Percentiles rank a stretch among this genome's conserved stretches.
These are phyloP conservation scores for Cataglyphis rosenhaueri DNA, from an alignment of 2,888 invertebrate genomes.

Conservation along the genomic window DNA sequence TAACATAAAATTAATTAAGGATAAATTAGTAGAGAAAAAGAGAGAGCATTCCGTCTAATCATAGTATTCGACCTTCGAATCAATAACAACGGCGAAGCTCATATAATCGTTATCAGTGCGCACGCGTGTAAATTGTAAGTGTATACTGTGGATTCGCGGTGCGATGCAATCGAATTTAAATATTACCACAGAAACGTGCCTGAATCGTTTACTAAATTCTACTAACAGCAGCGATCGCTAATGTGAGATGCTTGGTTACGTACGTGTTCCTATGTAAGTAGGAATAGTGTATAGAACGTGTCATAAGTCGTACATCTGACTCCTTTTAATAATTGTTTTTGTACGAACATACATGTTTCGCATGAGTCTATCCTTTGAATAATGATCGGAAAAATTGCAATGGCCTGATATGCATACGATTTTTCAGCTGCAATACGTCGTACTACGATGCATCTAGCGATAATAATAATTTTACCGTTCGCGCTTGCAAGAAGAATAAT, in stretches of 20 bases:
- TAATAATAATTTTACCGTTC: constrained; percentile 61
- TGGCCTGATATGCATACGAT: constrained; percentile 49
- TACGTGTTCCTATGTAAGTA: constrained; percentile 28
- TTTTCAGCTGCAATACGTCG: constrained; percentile 32
- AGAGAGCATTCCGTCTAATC: constrained; percentile 14
- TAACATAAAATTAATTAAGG: background rate
- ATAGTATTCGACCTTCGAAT: background rate
- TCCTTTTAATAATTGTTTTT: background rate
- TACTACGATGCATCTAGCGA: constrained; percentile 47
- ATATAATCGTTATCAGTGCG: constrained; percentile 41
- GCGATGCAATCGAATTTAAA: constrained; percentile 31
- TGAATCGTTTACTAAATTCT: constrained; percentile 45
- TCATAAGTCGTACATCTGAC: constrained; percentile 15
- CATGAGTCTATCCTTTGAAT: constrained; percentile 7
- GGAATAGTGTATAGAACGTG: constrained; percentile 20
- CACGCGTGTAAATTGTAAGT: constrained; percentile 21
- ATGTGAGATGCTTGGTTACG: constrained; percentile 9
- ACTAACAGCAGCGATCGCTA: constrained; percentile 42
- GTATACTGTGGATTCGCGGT: constrained; percentile 22
- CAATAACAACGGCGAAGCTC: constrained; percentile 20
- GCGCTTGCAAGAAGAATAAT: constrained; percentile 54
- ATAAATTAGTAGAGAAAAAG: background rate
- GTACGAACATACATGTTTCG: constrained; percentile 13
- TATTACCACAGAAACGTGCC: constrained; percentile 47
- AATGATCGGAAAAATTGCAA: constrained; percentile 25